phyloP scores from a whole-genome alignment of 2,113 vertebrate species.

The Apeltes quadracus region DNA sequence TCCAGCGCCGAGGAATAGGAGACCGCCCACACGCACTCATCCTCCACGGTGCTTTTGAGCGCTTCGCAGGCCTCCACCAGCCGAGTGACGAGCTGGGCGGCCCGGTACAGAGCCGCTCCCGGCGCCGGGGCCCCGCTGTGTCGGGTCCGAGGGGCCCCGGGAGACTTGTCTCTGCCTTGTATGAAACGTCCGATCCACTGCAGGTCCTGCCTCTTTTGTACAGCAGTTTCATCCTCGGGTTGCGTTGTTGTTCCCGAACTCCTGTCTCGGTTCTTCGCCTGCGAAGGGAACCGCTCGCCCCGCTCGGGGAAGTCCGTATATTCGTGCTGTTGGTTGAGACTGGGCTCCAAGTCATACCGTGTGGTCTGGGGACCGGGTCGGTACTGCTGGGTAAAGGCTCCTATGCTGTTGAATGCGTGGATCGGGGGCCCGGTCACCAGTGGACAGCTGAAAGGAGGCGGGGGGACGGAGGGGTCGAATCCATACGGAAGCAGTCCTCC shows the following conservation, averaged over 20 bases:
- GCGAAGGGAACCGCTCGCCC: background rate
- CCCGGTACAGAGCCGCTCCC: slow-evolving; percentile 67
- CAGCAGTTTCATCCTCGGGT: slow-evolving; percentile 29
- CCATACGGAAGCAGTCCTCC: slow-evolving; percentile 15
- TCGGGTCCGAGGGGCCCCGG: background rate
- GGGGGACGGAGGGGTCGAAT: slow-evolving; percentile 66
- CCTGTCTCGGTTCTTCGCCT: background rate
- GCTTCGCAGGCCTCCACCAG: slow-evolving; percentile 72
- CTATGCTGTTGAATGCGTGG: background rate
- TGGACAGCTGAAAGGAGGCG: slow-evolving; percentile 55
- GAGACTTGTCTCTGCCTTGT: slow-evolving; percentile 1
- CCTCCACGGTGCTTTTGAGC: slow-evolving; percentile 69
- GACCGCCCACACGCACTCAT: slow-evolving; percentile 72
- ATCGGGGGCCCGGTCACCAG: background rate
- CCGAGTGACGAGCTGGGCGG: slow-evolving; percentile 74
- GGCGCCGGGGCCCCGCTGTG: slow-evolving; percentile 33
- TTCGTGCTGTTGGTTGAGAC: slow-evolving; percentile 1
- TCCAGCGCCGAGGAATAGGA: slow-evolving; percentile 46
- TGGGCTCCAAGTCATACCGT: background rate
- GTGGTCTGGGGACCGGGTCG: background rate
- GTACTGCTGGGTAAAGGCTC: background rate
- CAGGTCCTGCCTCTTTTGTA: slow-evolving; percentile 62
- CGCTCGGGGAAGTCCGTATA: slow-evolving; percentile 2
- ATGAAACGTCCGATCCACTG: slow-evolving; percentile 71
- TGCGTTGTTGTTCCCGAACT: background rate